phyloP scores from a whole-genome alignment of 2,113 vertebrate genomes.

The Hyperoodon ampullatus region DNA sequence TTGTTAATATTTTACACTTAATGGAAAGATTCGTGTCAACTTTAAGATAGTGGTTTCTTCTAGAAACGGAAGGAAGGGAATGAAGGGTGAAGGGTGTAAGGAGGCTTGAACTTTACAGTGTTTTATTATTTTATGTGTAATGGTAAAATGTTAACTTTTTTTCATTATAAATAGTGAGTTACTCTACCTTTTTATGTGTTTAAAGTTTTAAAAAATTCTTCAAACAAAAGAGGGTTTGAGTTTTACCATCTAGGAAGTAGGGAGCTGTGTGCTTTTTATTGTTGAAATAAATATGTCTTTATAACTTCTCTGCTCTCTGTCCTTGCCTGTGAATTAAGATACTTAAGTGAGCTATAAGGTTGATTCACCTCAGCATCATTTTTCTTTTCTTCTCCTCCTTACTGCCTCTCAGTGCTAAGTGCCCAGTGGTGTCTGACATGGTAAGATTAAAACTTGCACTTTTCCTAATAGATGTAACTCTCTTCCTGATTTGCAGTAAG shows the following conservation, averaged over 20 bases:
- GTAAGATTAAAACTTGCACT: constrained; percentile 71
- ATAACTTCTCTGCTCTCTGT: constrained; percentile 13
- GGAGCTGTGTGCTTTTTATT: constrained; percentile 42
- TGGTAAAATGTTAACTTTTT: neutral
- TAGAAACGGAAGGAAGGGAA: neutral
- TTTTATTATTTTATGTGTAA: constrained; percentile 14
- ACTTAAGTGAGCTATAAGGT: constrained; percentile 18
- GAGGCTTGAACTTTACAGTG: neutral
- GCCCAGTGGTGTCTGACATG: constrained; percentile 51
- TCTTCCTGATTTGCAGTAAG: constrained; percentile 71
- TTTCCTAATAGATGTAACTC: constrained; percentile 71
- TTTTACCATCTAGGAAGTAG: constrained; percentile 30
- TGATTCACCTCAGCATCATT: constrained; percentile 31
- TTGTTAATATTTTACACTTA: constrained; percentile 23
- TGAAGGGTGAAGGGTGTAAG: neutral
- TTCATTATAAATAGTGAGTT: neutral
- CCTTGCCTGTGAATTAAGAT: constrained; percentile 41
- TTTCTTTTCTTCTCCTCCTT: constrained; percentile 47
- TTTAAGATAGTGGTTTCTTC: constrained; percentile 1
- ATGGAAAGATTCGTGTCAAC: neutral
- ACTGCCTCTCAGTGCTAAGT: neutral
- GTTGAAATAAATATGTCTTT: constrained; percentile 54
- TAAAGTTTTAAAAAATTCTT: constrained; percentile 46
- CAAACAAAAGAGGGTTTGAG: neutral
- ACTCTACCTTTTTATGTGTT: neutral